Conservation (phyloP, 2,113 vertebrate genomes). For the Thryonomys swinderianus region DNA sequence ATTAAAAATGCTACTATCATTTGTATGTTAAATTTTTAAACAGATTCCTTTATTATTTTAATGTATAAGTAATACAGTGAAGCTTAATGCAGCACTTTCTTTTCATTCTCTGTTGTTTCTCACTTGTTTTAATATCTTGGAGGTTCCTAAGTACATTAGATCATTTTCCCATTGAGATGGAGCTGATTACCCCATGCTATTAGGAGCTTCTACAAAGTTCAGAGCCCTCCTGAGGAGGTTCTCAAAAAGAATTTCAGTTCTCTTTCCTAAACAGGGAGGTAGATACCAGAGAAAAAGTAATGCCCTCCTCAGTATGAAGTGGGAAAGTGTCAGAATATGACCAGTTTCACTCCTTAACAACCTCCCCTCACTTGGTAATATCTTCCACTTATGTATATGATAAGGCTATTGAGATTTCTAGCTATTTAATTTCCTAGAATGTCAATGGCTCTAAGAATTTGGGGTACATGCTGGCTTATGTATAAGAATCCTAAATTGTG, state of each 20-base stretch:
- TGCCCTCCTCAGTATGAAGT: neutral
- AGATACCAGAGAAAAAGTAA: neutral
- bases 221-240: neutral
- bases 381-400: neutral
- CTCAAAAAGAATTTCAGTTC: conserved; percentile 50
- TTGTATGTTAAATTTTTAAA: conserved; percentile 61
- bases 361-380: neutral
- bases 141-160: conserved; percentile 32
- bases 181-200: conserved; percentile 7
- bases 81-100: conserved; percentile 18
- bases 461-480: neutral
- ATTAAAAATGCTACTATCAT: conserved; percentile 50
- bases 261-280: neutral
- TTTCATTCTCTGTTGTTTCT: conserved; percentile 32
- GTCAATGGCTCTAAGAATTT: neutral
- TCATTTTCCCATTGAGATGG: conserved; percentile 36
- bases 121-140: conserved; percentile 58
- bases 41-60: conserved; percentile 55
- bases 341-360: neutral
- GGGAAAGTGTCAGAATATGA: neutral
- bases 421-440: neutral
- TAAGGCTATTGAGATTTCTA: neutral
- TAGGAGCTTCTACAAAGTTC: conserved; percentile 34
- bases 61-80: conserved; percentile 44
- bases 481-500: neutral